Conservation (phyloP, 2,113 vertebrate species). For the Deroptyus accipitrinus region DNA sequence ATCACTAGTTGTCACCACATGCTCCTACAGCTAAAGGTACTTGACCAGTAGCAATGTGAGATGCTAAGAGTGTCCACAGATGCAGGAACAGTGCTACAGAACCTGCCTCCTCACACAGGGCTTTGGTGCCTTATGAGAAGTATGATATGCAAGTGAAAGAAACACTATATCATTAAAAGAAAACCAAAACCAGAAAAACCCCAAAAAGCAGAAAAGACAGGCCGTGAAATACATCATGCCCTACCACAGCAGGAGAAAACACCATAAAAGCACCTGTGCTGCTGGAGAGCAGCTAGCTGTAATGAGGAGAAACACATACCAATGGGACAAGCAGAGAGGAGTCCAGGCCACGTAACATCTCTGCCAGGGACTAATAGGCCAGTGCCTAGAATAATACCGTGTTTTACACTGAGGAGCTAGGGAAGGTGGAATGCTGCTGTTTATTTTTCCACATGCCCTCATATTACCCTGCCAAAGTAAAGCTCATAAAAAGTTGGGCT, state of each 20-base stretch:
- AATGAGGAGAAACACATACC: not conserved
- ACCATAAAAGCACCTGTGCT: not conserved
- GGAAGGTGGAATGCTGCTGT: not conserved
- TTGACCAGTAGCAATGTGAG: accelerated
- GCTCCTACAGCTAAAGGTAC: not conserved
- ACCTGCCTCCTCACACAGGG: not conserved
- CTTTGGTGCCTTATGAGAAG: not conserved
- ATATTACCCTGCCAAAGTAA: not conserved
- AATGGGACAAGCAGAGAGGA: not conserved
- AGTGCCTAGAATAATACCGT: not conserved
- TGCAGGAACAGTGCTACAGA: not conserved
- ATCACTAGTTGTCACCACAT: accelerated
- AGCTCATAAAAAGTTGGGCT: not conserved
- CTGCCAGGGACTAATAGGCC: not conserved
- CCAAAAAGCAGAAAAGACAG: not conserved
- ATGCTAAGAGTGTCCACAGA: accelerated
- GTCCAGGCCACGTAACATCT: not conserved
- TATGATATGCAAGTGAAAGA: not conserved
- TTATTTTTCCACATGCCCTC: not conserved
- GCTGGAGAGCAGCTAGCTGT: not conserved
- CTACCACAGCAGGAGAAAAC: not conserved
- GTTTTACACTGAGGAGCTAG: not conserved
- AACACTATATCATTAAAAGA: not conserved
- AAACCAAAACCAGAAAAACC: no score
- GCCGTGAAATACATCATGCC: not conserved